Conservation (phyloP, 2,888 invertebrate species). For the Camptogramma bilineatum region DNA sequence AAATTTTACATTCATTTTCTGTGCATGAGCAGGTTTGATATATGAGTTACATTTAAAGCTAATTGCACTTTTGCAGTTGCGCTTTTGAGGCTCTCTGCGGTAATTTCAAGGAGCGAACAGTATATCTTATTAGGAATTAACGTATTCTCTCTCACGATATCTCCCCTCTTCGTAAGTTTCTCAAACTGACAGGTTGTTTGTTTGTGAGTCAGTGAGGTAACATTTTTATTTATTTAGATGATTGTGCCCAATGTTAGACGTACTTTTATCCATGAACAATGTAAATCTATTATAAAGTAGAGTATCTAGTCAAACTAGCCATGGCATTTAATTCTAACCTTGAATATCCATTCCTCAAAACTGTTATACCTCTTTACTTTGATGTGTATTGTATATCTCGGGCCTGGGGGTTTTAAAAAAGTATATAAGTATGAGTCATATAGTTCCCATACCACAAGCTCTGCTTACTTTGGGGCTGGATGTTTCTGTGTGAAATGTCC, state of each 20-base stretch:
- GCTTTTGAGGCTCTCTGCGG: slow-evolving; percentile 1
- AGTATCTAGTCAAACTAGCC: too few relatives aligned
- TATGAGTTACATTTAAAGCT: neutral
- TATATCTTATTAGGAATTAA: slow-evolving; percentile 1
- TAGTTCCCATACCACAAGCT: too few relatives aligned
- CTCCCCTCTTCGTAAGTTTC: neutral
- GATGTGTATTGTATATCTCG: too few relatives aligned
- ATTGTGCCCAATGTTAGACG: neutral
- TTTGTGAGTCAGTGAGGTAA: neutral
- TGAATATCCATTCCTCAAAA: too few relatives aligned
- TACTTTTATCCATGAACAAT: neutral
- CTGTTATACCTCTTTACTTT: too few relatives aligned
- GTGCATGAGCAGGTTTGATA: neutral
- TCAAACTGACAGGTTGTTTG: neutral
- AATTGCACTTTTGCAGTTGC: slow-evolving; percentile 4
- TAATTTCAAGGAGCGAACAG: slow-evolving; percentile 1
- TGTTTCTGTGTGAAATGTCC: too few relatives aligned
- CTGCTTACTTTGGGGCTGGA: too few relatives aligned
- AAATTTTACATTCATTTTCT: neutral
- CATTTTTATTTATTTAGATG: neutral
- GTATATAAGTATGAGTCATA: too few relatives aligned
- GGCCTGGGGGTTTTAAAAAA: too few relatives aligned
- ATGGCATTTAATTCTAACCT: too few relatives aligned
- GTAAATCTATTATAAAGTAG: too few relatives aligned
- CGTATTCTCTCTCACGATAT: neutral